These are phyloP conservation scores for Crambe crambe DNA, from an alignment of 37 sponge, comb jelly and placozoan species.

Conservation along the genomic window DNA sequence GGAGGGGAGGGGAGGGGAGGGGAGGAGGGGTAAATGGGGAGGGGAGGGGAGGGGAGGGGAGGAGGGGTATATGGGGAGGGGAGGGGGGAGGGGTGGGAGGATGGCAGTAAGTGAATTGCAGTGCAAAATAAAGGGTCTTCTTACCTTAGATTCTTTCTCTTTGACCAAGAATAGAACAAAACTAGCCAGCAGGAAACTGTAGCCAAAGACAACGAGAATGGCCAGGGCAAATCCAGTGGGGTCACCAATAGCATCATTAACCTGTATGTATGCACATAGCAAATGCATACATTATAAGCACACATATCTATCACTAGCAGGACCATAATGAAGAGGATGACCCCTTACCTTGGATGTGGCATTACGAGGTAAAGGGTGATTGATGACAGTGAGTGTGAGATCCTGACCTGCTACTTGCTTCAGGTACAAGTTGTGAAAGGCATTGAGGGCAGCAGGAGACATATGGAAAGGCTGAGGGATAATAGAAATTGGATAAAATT, in stretches of 20 bases:
- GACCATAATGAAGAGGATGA: too few species aligned
- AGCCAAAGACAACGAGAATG: conserved; percentile 72
- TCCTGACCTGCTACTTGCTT: not conserved
- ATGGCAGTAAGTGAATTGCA: too few species aligned
- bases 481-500: too few species aligned
- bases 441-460: conserved; percentile 29
- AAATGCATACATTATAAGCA: too few species aligned
- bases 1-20: not conserved
- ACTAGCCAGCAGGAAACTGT: conserved; percentile 86
- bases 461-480: conserved; percentile 21
- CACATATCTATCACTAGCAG: too few species aligned
- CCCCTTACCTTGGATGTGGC: not conserved
- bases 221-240: conserved; percentile 67
- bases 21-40: not conserved
- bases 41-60: not conserved
- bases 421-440: conserved; percentile 2
- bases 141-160: conserved; percentile 88
- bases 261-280: conserved; percentile 17
- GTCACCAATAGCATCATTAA: conserved; percentile 15
- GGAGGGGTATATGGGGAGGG: too few species aligned
- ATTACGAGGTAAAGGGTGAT: conserved; percentile 24
- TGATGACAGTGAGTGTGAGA: conserved; percentile 4
- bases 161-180: conserved; percentile 89
- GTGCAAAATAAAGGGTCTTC: too few species aligned
- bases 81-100: not conserved